Percentiles rank a stretch among this genome's conserved stretches.
phyloP scores from a whole-genome alignment of 2,797 vertebrate genomes.

The Acestrorhynchus altus region DNA sequence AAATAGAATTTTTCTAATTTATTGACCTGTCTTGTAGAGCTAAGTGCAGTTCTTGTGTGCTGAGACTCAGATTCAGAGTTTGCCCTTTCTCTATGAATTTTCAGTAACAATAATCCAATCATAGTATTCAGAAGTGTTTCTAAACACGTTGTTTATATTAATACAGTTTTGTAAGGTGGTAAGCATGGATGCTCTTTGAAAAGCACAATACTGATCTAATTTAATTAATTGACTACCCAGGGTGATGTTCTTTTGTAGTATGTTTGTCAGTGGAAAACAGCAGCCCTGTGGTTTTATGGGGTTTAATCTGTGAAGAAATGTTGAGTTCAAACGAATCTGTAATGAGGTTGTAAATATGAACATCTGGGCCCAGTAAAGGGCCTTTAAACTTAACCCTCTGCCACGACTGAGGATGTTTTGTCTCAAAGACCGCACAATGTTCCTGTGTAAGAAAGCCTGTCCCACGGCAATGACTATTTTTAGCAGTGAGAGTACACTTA shows the following conservation, averaged over 20 bases:
- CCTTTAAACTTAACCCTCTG: constrained; percentile 12
- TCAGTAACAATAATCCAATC: background rate
- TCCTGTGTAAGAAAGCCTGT: constrained; percentile 5
- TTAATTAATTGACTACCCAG: constrained; percentile 13
- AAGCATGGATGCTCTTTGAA: background rate
- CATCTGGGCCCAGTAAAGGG: constrained; percentile 48
- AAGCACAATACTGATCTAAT: constrained; percentile 2
- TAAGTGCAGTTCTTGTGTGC: background rate
- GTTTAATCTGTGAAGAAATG: constrained; percentile 38
- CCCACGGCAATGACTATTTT: constrained; percentile 11
- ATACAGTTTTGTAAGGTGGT: background rate
- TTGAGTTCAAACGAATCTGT: constrained; percentile 51
- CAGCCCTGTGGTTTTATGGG: constrained; percentile 42
- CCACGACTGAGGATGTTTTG: background rate
- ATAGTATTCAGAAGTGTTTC: constrained; percentile 7
- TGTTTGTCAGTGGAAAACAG: constrained; percentile 43
- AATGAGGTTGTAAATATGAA: constrained; percentile 60
- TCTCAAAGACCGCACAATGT: constrained; percentile 16
- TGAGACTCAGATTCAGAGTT: background rate
- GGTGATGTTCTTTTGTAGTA: constrained; percentile 25
- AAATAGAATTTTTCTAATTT: background rate
- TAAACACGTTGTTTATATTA: constrained; percentile 7
- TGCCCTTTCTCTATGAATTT: too few species aligned
- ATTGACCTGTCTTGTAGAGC: background rate
- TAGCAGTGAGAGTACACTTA: constrained; percentile 32